Evolutionary conservation across 2,797 vertebrate species (phyloP), one percentile per base, ranked within the genome.

Genomic region (Acrocephalus scirpaceus): DNA sequence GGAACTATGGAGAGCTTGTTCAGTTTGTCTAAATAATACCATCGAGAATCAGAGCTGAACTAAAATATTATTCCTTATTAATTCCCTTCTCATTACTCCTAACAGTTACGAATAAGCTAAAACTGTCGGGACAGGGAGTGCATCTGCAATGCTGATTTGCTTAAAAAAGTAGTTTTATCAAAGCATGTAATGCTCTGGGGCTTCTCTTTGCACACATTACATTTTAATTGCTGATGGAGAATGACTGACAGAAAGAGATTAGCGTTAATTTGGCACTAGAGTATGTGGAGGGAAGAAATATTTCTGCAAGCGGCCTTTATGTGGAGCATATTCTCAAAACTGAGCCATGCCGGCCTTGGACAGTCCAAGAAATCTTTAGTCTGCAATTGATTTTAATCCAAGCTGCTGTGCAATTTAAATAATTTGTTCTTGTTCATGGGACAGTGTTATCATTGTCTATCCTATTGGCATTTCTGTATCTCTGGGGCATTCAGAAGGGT

Each of bases 61-160:
- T 73, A 82, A 95, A 95, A 62, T 93, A 36, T 81, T 50, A 40
- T 92, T 93, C 60, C 74, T 96, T 30, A 89, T 92, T 84, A 93
- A 95, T 88, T 95, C 34, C 32, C 57, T 60, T 67, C 27, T 92
- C 48, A 73, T 92, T 91, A 51, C 36, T 91, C 15, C 76, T 91
- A 61, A 32, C 42, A 58, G 29, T 86, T 90, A 92, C 62, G 78
- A 93, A 84, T 92, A 89, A 92, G 34, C 60, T 67, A 73, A 91
- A 86, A 36, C 83, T 86, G 23, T n/a, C 0, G 7, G 44, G 60
- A 71, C 57, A 86, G 30, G 38, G 42, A 93, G 10, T 66, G 21
- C 34, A 82, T 94, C 80, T 90, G 83, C 93, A 94, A 51, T 84
- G 80, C 42, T 93, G 57, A 67, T 95, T 88, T 87, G 40, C 75